Conservation (phyloP, 2,113 vertebrate genomes). For the Pygoscelis antarcticus region DNA sequence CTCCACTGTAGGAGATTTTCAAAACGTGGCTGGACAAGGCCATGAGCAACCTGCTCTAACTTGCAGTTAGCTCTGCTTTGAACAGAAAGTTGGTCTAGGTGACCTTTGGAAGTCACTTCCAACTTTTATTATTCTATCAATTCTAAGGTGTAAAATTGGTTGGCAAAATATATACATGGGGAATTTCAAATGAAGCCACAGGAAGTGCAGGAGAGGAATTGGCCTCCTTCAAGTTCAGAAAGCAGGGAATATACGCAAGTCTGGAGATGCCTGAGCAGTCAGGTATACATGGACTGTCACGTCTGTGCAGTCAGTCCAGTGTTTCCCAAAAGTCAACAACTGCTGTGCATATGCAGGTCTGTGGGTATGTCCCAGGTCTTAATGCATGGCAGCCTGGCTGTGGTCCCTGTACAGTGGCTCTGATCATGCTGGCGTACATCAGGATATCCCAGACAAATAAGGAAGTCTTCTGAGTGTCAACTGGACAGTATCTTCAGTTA, state of each 20-base stretch:
- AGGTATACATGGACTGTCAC: background rate
- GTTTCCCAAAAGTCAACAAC: background rate
- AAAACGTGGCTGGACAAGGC: background rate
- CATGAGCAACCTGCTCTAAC: background rate
- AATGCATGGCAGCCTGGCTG: background rate
- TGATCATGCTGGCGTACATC: background rate
- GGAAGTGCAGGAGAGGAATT: background rate
- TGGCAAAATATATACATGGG: background rate
- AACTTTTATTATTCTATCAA: background rate
- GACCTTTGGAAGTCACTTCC: background rate
- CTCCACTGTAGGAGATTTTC: background rate
- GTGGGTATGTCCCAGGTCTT: background rate
- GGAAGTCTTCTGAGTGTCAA: background rate
- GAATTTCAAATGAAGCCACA: background rate
- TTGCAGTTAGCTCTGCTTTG: background rate
- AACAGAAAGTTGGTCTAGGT: background rate
- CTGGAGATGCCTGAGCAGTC: background rate
- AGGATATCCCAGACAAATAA: background rate
- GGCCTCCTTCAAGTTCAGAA: background rate
- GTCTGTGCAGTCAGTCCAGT: background rate
- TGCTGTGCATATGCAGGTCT: background rate
- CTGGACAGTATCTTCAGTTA: background rate
- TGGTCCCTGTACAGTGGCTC: background rate
- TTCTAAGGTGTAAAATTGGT: background rate
- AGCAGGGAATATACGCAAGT: background rate